phyloP scores from a whole-genome alignment of 2,888 invertebrate genomes.

The Tenodera sinensis region DNA sequence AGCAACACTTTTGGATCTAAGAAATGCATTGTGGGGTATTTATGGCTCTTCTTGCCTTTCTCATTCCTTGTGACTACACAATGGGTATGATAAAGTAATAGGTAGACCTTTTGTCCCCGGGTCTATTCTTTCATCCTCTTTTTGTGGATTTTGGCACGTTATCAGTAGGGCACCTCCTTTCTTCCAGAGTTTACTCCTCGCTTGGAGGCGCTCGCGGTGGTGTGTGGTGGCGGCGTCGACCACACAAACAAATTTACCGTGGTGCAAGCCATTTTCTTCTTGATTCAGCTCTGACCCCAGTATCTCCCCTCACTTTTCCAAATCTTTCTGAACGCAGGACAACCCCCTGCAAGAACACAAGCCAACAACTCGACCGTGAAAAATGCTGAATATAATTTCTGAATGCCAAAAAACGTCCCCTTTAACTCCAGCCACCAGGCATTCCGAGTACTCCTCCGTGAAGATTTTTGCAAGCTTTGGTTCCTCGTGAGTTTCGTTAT shows the following conservation, averaged over 20 bases:
- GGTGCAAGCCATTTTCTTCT: conserved; percentile 6
- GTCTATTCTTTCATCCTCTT: neutral
- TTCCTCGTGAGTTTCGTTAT: neutral
- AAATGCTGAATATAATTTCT: conserved; percentile 35
- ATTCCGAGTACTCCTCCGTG: neutral
- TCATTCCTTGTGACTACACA: neutral
- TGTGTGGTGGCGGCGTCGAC: neutral
- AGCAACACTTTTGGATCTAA: neutral
- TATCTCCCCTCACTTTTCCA: neutral
- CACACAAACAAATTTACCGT: conserved; percentile 11
- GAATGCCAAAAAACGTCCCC: conserved; percentile 24
- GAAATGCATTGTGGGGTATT: neutral
- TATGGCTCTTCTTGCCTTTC: neutral
- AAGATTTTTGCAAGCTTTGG: neutral
- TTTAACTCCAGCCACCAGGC: neutral
- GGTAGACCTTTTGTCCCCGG: neutral
- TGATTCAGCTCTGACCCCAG: neutral
- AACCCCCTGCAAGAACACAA: neutral
- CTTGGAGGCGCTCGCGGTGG: neutral
- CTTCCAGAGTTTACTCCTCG: neutral
- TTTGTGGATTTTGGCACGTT: conserved; percentile 1
- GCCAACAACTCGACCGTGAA: conserved; percentile 34
- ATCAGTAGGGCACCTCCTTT: neutral
- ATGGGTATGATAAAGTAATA: neutral
- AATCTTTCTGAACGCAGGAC: neutral